phyloP scores from a whole-genome alignment of 2,113 vertebrate genomes.

The Elephas maximus region DNA sequence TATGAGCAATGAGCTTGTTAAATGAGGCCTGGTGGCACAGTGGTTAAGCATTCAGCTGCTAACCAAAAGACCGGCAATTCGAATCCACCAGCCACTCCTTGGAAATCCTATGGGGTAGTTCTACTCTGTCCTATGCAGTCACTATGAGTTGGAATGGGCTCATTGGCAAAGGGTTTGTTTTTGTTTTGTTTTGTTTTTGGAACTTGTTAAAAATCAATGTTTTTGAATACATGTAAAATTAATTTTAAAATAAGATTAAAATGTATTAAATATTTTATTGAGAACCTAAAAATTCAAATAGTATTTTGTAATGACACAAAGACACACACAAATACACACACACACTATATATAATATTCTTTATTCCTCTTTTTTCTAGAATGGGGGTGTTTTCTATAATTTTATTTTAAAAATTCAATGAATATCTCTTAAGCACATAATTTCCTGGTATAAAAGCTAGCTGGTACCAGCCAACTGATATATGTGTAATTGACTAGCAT shows the following conservation, averaged over 20 bases:
- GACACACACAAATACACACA: not conserved
- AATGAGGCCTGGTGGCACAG: not conserved
- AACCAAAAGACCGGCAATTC: too few relatives aligned
- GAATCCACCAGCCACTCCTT: too few relatives aligned
- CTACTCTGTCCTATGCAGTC: too few relatives aligned
- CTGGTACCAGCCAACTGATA: not conserved
- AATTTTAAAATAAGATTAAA: constrained; percentile 42
- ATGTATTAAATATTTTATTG: not conserved
- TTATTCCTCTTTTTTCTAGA: constrained; percentile 32
- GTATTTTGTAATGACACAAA: not conserved
- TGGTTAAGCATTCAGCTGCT: too few relatives aligned
- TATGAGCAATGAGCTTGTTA: not conserved
- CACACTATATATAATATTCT: not conserved
- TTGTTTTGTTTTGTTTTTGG: too few relatives aligned
- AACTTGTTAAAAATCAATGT: not conserved
- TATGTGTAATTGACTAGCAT: not conserved
- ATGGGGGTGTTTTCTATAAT: not conserved
- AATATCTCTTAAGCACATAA: constrained; percentile 8
- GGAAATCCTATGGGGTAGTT: too few relatives aligned
- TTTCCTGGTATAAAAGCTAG: constrained; percentile 6
- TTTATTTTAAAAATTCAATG: not conserved
- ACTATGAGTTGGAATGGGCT: too few relatives aligned
- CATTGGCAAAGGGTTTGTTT: too few relatives aligned
- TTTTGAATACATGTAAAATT: constrained; percentile 9
- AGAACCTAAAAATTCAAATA: not conserved